Base-by-base conservation (phyloP, 1,140 invertebrate species). In the Aradophagus sp. region DNA sequence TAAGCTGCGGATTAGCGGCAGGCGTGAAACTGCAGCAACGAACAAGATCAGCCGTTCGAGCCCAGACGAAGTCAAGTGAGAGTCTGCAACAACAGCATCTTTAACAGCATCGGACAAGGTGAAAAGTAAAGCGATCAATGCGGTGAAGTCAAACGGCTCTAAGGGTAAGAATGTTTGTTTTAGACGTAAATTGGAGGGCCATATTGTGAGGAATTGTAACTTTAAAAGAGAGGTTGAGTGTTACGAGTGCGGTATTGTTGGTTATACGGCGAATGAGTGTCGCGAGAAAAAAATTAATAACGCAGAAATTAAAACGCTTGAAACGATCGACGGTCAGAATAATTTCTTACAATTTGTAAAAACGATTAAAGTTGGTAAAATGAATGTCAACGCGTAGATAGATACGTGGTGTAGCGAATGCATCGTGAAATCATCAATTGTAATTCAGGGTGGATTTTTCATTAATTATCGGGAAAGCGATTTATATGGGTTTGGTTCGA, bases 131-230 rank as follows among this genome's bases (percentile, higher is more conserved):
- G 8, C 8, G 20, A 23, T 23, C 8, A 4, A 8, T 26, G 10
- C 12, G 10, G 15, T 27, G 39, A 10, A 42, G 27, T 3, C 19
- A 27, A 27, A 16, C 8, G 11, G 1, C 8, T 15, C 3, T 8
- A 19, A 5, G 20, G 20, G 8, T n/a, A 23, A 8, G n/a, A 5
- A 8, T 31, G 3, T 3, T 10, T 34, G 69, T 67, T 73, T 19
- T 39, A 27, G 45, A 11, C 67, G 69, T 58, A 36, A 62, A n/a
- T 7, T 5, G 3, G 23, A n/a, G 34, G 62, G 55, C 3, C 63
- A 72, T 32, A 12, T 66, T 0, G 38, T 53, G 7, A 36, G 20
- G 29, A 17, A 62, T 10, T 66, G 42, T 61, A 11, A 26, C 0
- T n/a, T 23, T 1, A 42, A 55, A 23, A 19, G 34, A 7, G 10